Percentiles rank a stretch among this genome's conserved stretches.
Evolutionary conservation across 2,797 vertebrate genomes (phyloP).

Genomic region (Cephalopachus bancanus): DNA sequence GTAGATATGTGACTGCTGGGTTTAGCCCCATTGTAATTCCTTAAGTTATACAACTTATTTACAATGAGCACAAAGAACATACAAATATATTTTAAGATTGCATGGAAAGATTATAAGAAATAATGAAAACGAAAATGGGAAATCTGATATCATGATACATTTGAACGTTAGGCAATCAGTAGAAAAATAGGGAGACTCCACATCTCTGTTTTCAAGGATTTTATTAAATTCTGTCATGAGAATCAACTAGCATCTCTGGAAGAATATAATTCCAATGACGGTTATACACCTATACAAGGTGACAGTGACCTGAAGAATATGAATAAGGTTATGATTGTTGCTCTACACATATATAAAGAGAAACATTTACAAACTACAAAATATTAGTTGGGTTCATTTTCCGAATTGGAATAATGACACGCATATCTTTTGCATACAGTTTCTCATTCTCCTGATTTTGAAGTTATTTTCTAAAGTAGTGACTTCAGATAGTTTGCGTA

Average conservation of each 20-base stretch:
- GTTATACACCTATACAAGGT: fast-evolving
- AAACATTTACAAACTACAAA: neutral
- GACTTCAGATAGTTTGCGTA: neutral
- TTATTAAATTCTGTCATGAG: neutral
- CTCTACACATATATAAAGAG: neutral
- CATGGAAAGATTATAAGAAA: neutral
- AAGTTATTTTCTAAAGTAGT: neutral
- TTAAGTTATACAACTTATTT: slow-evolving; percentile 13
- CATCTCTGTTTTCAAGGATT: neutral
- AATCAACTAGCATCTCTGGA: neutral
- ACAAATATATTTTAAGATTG: neutral
- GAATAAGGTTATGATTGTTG: neutral
- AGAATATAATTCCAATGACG: neutral
- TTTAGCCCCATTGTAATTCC: neutral
- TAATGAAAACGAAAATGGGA: neutral
- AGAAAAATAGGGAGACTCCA: neutral
- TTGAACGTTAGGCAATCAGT: neutral
- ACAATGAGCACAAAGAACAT: neutral
- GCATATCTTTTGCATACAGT: neutral
- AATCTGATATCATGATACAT: neutral
- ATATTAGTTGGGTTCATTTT: neutral
- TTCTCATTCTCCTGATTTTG: neutral
- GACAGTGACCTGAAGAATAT: neutral
- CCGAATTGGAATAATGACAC: neutral
- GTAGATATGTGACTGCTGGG: neutral